Evolutionary conservation across 2,797 vertebrate species (phyloP), one percentile per base, ranked within the genome.

Genomic region (Gadopsis bispinosus): DNA sequence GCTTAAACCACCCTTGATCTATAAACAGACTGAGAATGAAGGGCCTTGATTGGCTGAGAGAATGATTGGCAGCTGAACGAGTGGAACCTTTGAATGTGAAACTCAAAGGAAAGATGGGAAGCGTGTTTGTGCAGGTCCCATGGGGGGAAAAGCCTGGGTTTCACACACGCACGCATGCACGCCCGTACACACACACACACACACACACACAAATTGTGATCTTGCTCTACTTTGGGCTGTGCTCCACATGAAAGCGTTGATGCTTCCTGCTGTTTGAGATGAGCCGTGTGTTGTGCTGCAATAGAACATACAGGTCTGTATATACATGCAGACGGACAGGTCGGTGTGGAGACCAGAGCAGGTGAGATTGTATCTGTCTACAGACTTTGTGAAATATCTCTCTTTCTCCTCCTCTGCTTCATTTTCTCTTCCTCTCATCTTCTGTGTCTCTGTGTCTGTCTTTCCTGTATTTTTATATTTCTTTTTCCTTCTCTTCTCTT

Each of bases 51-150:
- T 94, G 93, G 93, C 92, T 94, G 93, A 89, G 90, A 79, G 88
- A 75, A 90, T 94, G 93, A 94, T 64, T 94, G 93, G 93, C 93
- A 94, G 93, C 83, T 94, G 93, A 93, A 93, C 92, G 93, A 94
- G 92, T 90, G 90, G 92, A 93, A 94, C 91, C 93, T 94, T 94
- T 94, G 93, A 94, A 94, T 94, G 93, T 92, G 91, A 92, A 94
- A 94, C 93, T 94, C 93, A 94, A 94, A 94, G 93, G 90, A 87
- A 93, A 91, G 93, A 94, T 91, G 93, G 93, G 92, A 93, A 94
- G 93, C 91, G 93, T 94, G 93, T 94, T 94, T 92, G 93, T 93
- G 92, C 72, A 39, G 87, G 88, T 94, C 93, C 93, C 93, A 93
- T 53, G 93, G 93, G 93, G 91, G 93, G 92, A 89, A 93, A 92